phyloP scores from a whole-genome alignment of 2,888 invertebrate species.

The Drosophila sordidula region DNA sequence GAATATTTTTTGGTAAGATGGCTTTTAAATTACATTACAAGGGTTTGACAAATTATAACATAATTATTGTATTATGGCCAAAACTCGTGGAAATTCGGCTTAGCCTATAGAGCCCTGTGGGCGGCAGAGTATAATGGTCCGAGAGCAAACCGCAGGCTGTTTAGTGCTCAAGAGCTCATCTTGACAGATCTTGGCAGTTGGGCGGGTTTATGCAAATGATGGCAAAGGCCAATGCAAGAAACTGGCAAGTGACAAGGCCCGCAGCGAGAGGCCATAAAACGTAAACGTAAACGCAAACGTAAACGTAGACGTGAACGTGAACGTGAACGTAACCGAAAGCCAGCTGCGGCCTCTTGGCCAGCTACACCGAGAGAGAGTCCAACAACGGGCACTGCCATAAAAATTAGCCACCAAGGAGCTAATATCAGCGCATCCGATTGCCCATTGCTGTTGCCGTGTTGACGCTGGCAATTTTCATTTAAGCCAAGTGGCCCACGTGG shows the following conservation, averaged over 20 bases:
- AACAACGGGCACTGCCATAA: conserved; percentile 20
- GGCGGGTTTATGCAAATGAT: conserved; percentile 47
- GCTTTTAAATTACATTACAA: too few relatives aligned
- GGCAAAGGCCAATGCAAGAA: conserved; percentile 25
- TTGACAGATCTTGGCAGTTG: conserved; percentile 27
- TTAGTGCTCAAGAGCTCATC: conserved; percentile 10
- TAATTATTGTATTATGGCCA: neutral
- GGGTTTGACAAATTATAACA: too few relatives aligned
- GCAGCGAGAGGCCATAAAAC: conserved; percentile 39
- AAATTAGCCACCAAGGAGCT: conserved; percentile 41
- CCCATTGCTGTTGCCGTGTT: conserved; percentile 11
- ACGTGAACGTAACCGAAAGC: neutral
- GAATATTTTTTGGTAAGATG: too few relatives aligned
- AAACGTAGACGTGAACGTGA: conserved; percentile 3
- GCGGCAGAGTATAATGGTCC: conserved; percentile 1
- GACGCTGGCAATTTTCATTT: conserved; percentile 56
- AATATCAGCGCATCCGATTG: conserved; percentile 50
- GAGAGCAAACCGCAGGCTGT: conserved; percentile 14
- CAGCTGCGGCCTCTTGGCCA: conserved; percentile 22
- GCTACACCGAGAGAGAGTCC: neutral
- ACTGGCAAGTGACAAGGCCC: conserved; percentile 26
- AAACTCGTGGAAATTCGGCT: neutral
- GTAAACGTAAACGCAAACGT: conserved; percentile 12
- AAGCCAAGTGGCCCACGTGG: conserved; percentile 40
- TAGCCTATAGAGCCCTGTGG: neutral